A percentile compares a stretch with the other conserved stretches of the same genome.
These are phyloP conservation scores for Leptopilina boulardi DNA, from an alignment of 1,140 invertebrate species.

Conservation along the genomic window DNA sequence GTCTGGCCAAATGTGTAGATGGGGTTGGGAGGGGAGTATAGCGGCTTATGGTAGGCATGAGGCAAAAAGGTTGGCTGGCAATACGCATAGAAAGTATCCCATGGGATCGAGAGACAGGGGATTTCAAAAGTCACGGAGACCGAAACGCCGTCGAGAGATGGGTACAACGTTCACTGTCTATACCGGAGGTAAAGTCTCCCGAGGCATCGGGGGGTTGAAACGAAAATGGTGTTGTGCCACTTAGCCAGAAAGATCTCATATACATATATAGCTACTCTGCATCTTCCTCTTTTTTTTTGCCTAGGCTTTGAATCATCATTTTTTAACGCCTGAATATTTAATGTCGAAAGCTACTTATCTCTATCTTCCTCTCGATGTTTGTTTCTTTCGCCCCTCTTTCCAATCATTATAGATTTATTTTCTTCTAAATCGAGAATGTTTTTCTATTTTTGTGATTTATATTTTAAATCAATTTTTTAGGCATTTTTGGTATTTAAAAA, in stretches of 20 bases:
- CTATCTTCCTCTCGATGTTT: conserved; percentile 2
- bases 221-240: conserved; percentile 70
- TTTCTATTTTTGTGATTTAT: background rate
- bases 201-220: conserved; percentile 63
- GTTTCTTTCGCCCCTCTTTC: conserved; percentile 33
- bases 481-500: too few relatives aligned
- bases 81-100: conserved; percentile 55
- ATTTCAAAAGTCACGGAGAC: conserved; percentile 65
- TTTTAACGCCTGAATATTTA: conserved; percentile 57
- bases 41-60: conserved; percentile 35
- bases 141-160: conserved; percentile 48
- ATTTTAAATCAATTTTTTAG: too few relatives aligned
- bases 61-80: conserved; percentile 35
- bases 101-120: conserved; percentile 55
- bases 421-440: background rate
- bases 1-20: conserved; percentile 46
- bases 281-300: conserved; percentile 45
- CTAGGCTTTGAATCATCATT: conserved; percentile 55
- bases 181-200: conserved; percentile 58
- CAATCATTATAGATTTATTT: background rate
- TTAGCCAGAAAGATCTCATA: conserved; percentile 61
- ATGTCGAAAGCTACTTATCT: conserved; percentile 58
- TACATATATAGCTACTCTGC: conserved; percentile 29
- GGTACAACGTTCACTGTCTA: conserved; percentile 27
- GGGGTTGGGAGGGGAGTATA: conserved; percentile 2